These are phyloP conservation scores for Thaleichthys pacificus DNA, from an alignment of 2,797 vertebrate genomes.

Conservation along the genomic window DNA sequence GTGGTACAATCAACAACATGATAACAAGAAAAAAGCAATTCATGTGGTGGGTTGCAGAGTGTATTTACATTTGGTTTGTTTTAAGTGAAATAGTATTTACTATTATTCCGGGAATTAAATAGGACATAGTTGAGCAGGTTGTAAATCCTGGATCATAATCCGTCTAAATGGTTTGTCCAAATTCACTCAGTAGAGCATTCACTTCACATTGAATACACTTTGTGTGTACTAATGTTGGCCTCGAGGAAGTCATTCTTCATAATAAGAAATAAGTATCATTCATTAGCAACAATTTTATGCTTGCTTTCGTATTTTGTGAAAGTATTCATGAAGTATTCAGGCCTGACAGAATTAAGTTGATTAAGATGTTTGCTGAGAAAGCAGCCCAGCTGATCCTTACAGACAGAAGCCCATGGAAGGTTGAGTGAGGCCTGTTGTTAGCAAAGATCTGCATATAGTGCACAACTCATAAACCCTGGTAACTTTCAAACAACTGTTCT, in stretches of 20 bases:
- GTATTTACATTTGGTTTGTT: neutral
- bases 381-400: neutral
- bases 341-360: neutral
- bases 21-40: neutral
- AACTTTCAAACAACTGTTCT: neutral
- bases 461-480: neutral
- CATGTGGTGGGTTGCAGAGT: neutral
- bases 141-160: neutral
- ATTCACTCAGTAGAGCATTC: neutral
- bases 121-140: neutral
- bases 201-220: neutral
- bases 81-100: neutral
- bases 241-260: neutral
- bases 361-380: conserved; percentile 8
- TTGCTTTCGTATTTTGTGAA: neutral
- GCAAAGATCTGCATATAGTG: neutral
- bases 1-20: too few relatives aligned
- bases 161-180: neutral
- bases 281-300: neutral
- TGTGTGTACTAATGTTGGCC: neutral
- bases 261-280: neutral
- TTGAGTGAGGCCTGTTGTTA: neutral
- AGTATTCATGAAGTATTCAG: neutral
- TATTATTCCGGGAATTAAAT: neutral
- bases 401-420: too few relatives aligned